Percentiles rank a stretch among this genome's conserved stretches.
These are phyloP conservation scores for Rhopalosiphum padi DNA, from an alignment of 1,140 invertebrate species.

Conservation along the genomic window DNA sequence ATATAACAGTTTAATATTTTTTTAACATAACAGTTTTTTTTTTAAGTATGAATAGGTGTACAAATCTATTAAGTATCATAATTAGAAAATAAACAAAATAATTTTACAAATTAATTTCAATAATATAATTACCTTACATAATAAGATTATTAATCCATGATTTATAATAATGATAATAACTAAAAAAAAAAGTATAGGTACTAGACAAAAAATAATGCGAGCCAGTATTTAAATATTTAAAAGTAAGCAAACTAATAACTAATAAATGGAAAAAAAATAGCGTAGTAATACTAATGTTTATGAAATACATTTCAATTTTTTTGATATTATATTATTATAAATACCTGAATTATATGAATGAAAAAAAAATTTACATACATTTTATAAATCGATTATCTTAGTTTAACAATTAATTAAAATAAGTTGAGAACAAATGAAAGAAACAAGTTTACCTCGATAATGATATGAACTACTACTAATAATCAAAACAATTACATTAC, in stretches of 20 bases:
- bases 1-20: too few species aligned
- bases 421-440: background rate
- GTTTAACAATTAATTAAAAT: background rate
- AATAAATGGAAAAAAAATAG: background rate
- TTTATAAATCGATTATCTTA: background rate
- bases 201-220: background rate
- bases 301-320: conserved; percentile 4
- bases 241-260: conserved; percentile 13
- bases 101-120: background rate
- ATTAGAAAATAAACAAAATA: background rate
- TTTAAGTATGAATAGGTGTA: background rate
- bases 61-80: background rate
- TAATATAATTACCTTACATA: background rate
- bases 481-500: conserved; percentile 40
- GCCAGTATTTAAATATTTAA: background rate
- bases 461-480: conserved; percentile 22
- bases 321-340: conserved; percentile 15
- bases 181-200: background rate
- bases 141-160: background rate
- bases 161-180: background rate
- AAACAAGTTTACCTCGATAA: background rate
- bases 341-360: background rate
- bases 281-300: background rate
- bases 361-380: conserved; percentile 34
- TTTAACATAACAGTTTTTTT: too few species aligned